Base-by-base conservation (phyloP, 2,888 invertebrate species). In the Phortica okadai region DNA sequence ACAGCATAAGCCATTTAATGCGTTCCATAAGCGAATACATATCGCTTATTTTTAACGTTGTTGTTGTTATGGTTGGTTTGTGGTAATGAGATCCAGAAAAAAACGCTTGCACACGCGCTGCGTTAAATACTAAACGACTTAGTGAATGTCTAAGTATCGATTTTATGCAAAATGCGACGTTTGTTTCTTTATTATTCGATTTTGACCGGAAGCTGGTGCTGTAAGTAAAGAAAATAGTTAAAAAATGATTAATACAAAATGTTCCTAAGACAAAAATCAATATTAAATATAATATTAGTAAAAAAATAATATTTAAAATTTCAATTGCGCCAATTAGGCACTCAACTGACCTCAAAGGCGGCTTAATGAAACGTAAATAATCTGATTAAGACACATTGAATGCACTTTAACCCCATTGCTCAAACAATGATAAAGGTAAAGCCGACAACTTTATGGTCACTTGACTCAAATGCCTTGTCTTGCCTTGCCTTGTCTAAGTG, bases 1-100 rank as follows among this genome's bases (percentile, higher is more conserved):
- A 84, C 81, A 90, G 83, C 79, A 86, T 89, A 83, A 91, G 89
- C 90, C 91, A 91, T 85, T 90, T 89, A 62, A 88, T 86, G 82
- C 88, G 88, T 81, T 84, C 87, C 82, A 82, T 83, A 78, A 87
- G 83, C 84, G 88, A 88, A 87, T 83, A 86, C 91, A 90, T 90
- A 80, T 83, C 82, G 82, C 76, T 59, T 42, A n/a, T 41, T 6
- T 54, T 33, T 25, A 11, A 21, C 25, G n/a, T 59, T 59, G 33
- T 41, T 10, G 8, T 16, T 59, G 58, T 44, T 44, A n/a, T n/a
- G n/a, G n/a, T n/a, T 54, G 50, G 14, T 21, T 7, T 66, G 45
- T 10, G 6, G 54, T 50, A 25, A 10, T 62, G 62, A 62, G 62
- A 62, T 62, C 62, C 25, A 62, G 25, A 50, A 44, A 50, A 67